Base-by-base conservation (phyloP, 2,797 vertebrate genomes). In the Chrysocyon brachyurus region DNA sequence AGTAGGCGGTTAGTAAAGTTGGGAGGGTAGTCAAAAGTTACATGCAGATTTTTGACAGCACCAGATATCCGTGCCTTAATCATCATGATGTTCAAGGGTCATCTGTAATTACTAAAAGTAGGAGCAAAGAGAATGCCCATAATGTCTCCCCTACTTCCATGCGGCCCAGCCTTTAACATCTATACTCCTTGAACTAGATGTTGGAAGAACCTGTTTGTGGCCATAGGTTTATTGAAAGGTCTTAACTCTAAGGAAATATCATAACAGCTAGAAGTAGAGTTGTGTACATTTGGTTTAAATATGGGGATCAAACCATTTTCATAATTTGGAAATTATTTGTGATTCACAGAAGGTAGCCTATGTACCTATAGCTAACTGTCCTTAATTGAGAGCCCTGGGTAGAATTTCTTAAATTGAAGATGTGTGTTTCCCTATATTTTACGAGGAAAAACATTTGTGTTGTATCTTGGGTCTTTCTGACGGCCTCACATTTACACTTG, bases 241-340 rank as follows among this genome's bases (percentile, higher is more conserved):
- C n/a, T 40, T 61, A 54, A 26, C 77, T 82, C 33, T 64, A 87
- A 95, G 90, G 40, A 90, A 83, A 61, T 86, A 61, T 36, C 64
- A 82, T 49, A 92, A 87, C 15, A 91, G 17, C 70, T n/a, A 24
- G 57, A 73, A 87, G 12, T 52, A 92, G 33, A 81, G 0, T 72
- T 73, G 21, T 78, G 56, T 84, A 78, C 70, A 66, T 93, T 89
- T 87, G 46, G 22, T 64, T 94, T 96, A 49, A 92, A 92, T 85
- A 52, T 46, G 12, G 12, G 33, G 49, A 79, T 73, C 57, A 64
- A 79, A 49, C 22, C 40, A n/a, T 84, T 77, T 95, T 92, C 77
- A 21, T 86, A 70, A 87, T 78, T 83, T 86, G n/a, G 82, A 91
- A 94, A 66, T 89, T 77, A 28, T 15, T 59, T 91, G 26, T 93